phyloP scores from a whole-genome alignment of 2,797 vertebrate genomes.

The Falco columbarius region DNA sequence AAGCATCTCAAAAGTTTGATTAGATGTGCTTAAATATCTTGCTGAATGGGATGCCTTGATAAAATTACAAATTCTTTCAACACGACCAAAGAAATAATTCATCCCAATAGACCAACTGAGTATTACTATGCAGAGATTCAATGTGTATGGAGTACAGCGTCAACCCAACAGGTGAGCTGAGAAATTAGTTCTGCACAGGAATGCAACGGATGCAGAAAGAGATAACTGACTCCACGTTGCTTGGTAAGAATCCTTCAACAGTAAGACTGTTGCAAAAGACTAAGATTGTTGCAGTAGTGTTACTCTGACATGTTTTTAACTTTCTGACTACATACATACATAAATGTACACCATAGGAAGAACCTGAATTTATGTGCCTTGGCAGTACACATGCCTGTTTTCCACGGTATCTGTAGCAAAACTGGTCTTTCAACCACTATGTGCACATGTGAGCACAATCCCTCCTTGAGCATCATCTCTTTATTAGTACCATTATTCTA shows the following conservation, averaged over 20 bases:
- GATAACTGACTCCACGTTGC: neutral
- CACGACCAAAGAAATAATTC: neutral
- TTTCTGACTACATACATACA: neutral
- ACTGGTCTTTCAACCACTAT: neutral
- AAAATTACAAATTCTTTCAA: neutral
- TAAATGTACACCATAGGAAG: neutral
- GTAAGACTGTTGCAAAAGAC: neutral
- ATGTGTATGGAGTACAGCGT: neutral
- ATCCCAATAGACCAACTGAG: neutral
- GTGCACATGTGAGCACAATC: neutral
- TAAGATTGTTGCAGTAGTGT: neutral
- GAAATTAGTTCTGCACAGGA: neutral
- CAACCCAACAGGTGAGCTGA: neutral
- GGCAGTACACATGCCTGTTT: neutral
- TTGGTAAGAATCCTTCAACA: neutral
- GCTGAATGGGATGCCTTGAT: neutral
- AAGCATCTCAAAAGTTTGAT: neutral
- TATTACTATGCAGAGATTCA: neutral
- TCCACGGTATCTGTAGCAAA: neutral
- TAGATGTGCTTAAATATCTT: neutral
- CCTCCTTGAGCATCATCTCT: neutral
- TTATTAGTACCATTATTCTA: neutral
- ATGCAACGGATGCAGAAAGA: neutral
- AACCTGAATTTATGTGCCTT: neutral
- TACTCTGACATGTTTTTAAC: neutral